Evolutionary conservation across 2,797 vertebrate genomes (phyloP).

Genomic region (Hyperoplus immaculatus): DNA sequence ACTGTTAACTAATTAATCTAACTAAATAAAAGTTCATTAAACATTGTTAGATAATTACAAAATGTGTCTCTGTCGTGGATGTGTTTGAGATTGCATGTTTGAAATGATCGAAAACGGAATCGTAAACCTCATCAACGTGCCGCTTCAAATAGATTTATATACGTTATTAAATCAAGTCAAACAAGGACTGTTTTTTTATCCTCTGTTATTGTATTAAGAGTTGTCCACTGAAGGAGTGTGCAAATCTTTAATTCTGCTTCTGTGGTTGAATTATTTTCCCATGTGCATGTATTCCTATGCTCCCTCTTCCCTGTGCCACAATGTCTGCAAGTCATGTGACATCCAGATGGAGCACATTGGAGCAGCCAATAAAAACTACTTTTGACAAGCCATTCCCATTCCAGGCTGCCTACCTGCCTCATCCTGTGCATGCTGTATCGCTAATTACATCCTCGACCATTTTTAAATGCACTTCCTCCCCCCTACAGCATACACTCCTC

Average conservation of each 20-base stretch:
- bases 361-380: conserved; percentile 66
- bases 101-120: conserved; percentile 20
- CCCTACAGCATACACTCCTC: conserved; percentile 37
- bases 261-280: neutral
- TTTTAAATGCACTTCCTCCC: conserved; percentile 66
- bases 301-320: conserved; percentile 23
- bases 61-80: conserved; percentile 58
- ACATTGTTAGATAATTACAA: conserved; percentile 85
- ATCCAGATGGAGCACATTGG: conserved; percentile 54
- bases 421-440: conserved; percentile 47
- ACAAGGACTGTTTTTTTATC: neutral
- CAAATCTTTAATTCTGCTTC: conserved; percentile 25
- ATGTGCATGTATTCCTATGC: conserved; percentile 13
- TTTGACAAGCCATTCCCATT: conserved; percentile 42
- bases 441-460: conserved; percentile 73
- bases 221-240: neutral
- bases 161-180: conserved; percentile 7
- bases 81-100: conserved; percentile 47
- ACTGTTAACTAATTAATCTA: conserved; percentile 88
- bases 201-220: neutral
- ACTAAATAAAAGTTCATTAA: conserved; percentile 87
- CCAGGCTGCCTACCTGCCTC: conserved; percentile 36
- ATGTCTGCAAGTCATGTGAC: conserved; percentile 67
- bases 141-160: neutral
- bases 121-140: neutral